A percentile compares a stretch with the other conserved stretches of the same genome.
Conservation (phyloP, 2,113 vertebrate genomes). For the Archocentrus centrarchus region DNA sequence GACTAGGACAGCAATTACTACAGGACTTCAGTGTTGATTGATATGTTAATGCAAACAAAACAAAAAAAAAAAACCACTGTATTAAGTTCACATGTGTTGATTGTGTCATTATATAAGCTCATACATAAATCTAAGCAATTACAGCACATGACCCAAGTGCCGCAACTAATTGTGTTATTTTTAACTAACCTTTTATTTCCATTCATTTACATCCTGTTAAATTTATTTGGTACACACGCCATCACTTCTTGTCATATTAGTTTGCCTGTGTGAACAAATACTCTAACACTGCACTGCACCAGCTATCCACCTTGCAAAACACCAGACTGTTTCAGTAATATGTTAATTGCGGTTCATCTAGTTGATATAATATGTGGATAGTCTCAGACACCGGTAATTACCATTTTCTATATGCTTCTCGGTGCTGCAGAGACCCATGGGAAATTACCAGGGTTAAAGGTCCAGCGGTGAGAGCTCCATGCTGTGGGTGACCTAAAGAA, state of each 20-base stretch:
- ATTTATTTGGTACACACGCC: background rate
- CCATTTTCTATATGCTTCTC: conserved; percentile 64
- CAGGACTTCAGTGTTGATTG: background rate
- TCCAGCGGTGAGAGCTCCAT: conserved; percentile 40
- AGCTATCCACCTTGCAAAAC: conserved; percentile 21
- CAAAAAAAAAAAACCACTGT: background rate
- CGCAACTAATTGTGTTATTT: background rate
- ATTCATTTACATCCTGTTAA: background rate
- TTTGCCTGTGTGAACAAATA: conserved; percentile 16
- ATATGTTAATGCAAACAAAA: background rate
- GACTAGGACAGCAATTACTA: conserved; percentile 6
- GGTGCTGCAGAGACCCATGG: conserved; percentile 41
- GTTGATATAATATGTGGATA: conserved; percentile 74
- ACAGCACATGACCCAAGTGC: background rate
- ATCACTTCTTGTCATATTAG: background rate
- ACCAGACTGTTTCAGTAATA: conserved; percentile 45
- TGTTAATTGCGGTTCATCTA: conserved; percentile 66
- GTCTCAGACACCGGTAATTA: conserved; percentile 61
- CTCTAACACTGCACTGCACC: conserved; percentile 40
- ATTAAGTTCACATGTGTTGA: background rate
- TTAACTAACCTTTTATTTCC: background rate
- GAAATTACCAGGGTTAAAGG: conserved; percentile 76
- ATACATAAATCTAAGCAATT: conserved; percentile 21
- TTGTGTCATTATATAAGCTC: background rate
- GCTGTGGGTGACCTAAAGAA: conserved; percentile 62